Evolutionary conservation across 2,888 invertebrate species (phyloP).

Genomic region (Trachelus tabidus): DNA sequence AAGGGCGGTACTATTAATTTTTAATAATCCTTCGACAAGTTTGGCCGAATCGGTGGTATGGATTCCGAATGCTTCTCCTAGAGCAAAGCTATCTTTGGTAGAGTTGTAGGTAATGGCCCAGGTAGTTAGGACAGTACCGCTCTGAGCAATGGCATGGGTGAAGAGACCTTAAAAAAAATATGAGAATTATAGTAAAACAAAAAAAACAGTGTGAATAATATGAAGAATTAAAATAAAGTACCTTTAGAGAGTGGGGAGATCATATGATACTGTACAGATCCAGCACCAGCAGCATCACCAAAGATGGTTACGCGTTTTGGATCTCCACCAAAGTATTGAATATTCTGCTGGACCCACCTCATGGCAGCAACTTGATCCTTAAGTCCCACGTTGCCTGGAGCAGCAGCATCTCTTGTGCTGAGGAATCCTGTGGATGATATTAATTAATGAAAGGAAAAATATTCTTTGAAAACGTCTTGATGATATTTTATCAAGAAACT

Average conservation of each 20-base stretch:
- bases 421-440: conserved; percentile 43
- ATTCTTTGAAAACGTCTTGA: too few relatives aligned
- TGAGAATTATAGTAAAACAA: too few relatives aligned
- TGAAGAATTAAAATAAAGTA: too few relatives aligned
- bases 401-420: conserved; percentile 36
- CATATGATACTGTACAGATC: conserved; percentile 64
- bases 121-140: conserved; percentile 44
- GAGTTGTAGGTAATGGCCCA: conserved; percentile 49
- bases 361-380: conserved; percentile 64
- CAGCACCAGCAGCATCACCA: conserved; percentile 66
- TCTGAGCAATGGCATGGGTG: conserved; percentile 51
- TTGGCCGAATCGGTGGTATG: conserved; percentile 48
- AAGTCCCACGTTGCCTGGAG: conserved; percentile 57
- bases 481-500: too few relatives aligned
- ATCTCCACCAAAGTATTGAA: conserved; percentile 62
- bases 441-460: not conserved
- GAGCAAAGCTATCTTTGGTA: conserved; percentile 48
- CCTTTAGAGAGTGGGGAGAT: conserved; percentile 51
- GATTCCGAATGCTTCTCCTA: conserved; percentile 53
- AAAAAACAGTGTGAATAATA: too few relatives aligned
- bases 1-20: too few relatives aligned
- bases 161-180: conserved; percentile 49
- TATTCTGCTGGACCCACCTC: conserved; percentile 62
- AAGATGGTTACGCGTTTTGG: conserved; percentile 60
- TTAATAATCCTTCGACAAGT: conserved; percentile 46